These are phyloP conservation scores for Hydroisotoma schaefferi DNA, from an alignment of 2,888 invertebrate genomes.

Conservation along the genomic window DNA sequence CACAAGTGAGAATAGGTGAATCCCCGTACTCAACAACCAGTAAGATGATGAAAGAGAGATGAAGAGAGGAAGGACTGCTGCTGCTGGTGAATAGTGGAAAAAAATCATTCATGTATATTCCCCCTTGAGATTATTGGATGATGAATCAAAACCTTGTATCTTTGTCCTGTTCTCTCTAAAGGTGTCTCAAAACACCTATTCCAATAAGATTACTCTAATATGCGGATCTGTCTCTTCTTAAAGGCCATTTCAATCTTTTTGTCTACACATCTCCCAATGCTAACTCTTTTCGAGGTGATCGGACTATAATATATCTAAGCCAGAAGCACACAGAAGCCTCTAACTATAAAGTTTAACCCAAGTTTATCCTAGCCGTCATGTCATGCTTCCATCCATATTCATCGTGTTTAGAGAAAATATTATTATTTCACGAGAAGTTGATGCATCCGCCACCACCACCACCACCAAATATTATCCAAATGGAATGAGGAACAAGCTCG, in stretches of 20 bases:
- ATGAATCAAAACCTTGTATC: slow-evolving; percentile 15
- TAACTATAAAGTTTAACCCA: neutral
- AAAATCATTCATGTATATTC: slow-evolving; percentile 30
- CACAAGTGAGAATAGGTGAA: slow-evolving; percentile 27
- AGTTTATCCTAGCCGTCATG: neutral
- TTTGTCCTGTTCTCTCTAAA: neutral
- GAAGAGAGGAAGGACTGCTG: slow-evolving; percentile 16
- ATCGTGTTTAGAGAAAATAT: slow-evolving; percentile 1
- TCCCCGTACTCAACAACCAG: slow-evolving; percentile 36
- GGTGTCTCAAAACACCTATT: slow-evolving; percentile 5
- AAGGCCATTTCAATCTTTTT: neutral
- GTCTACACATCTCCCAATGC: neutral
- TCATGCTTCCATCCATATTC: too few relatives aligned
- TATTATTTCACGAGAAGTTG: neutral
- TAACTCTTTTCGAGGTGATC: slow-evolving; percentile 1
- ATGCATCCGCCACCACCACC: too few relatives aligned
- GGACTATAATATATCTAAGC: too few relatives aligned
- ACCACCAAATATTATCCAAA: too few relatives aligned
- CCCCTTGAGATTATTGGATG: slow-evolving; percentile 30
- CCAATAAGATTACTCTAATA: neutral
- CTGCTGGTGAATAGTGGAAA: slow-evolving; percentile 8
- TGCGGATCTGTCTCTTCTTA: slow-evolving; percentile 1
- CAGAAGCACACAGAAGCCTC: neutral
- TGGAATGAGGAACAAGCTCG: neutral
- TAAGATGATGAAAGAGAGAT: slow-evolving; percentile 15